phyloP scores from a whole-genome alignment of 2,888 invertebrate species.

The Epirrhoe alternata region DNA sequence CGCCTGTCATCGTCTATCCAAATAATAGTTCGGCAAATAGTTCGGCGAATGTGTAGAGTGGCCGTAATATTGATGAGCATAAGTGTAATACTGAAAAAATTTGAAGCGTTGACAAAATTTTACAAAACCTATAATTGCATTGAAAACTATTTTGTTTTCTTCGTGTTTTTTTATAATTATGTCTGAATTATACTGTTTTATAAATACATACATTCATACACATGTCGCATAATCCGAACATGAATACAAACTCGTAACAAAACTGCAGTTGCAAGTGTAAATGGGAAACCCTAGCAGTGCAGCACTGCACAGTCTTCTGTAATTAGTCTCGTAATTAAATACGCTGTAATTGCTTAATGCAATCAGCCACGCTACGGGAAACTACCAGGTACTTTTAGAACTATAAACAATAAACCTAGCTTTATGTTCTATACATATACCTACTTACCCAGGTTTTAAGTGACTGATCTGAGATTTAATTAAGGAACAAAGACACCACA shows the following conservation, averaged over 20 bases:
- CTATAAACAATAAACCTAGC: not conserved
- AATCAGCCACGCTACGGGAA: constrained; percentile 58
- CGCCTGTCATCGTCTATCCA: no score
- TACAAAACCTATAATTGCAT: no score
- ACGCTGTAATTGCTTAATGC: constrained; percentile 81
- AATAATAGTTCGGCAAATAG: no score
- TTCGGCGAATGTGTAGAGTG: no score
- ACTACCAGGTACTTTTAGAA: constrained; percentile 10
- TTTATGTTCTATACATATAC: not conserved
- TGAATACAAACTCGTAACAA: constrained; percentile 38
- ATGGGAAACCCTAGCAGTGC: constrained; percentile 76
- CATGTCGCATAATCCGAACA: constrained; percentile 30
- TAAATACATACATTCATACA: not conserved
- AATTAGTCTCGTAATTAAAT: constrained; percentile 82
- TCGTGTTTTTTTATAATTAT: no score
- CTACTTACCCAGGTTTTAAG: not conserved
- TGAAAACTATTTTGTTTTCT: no score
- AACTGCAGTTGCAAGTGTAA: constrained; percentile 80
- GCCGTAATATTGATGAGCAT: no score
- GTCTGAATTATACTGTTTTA: not conserved
- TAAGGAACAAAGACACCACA: no score
- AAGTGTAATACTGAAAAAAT: no score
- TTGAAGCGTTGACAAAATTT: no score
- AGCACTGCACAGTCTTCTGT: constrained; percentile 72
- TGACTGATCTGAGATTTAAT: no score